Evolutionary conservation across 1,140 invertebrate species (phyloP).

Genomic region (Episyrphus balteatus): DNA sequence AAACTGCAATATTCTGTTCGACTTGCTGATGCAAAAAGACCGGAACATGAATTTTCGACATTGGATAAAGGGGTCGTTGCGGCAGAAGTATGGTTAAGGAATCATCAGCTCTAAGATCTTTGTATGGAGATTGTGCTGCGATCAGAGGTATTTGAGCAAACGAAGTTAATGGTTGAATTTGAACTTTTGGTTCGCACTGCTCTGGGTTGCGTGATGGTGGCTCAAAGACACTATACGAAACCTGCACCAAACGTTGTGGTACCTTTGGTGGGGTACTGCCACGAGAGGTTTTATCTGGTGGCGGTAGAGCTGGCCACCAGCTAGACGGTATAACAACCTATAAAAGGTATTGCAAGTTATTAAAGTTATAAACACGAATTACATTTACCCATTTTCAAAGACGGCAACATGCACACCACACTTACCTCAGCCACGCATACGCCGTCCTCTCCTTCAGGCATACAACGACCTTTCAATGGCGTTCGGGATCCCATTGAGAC

Average conservation of each 20-base stretch:
- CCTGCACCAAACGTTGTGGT: conserved; percentile 58
- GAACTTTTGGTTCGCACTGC: conserved; percentile 59
- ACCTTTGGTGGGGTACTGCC: conserved; percentile 47
- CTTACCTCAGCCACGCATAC: conserved; percentile 68
- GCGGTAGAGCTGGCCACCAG: conserved; percentile 62
- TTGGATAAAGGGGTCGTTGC: conserved; percentile 72
- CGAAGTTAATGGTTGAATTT: conserved; percentile 51
- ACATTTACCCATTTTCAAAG: neutral
- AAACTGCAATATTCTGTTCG: conserved; percentile 55
- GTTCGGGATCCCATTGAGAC: conserved; percentile 47
- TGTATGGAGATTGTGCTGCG: conserved; percentile 64
- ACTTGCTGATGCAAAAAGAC: conserved; percentile 64
- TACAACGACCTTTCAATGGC: conserved; percentile 68
- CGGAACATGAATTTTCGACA: conserved; percentile 75
- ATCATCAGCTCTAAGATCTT: conserved; percentile 68
- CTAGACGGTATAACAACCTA: conserved; percentile 57
- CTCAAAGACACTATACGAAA: conserved; percentile 74
- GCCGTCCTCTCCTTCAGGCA: conserved; percentile 76
- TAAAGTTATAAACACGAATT: too few relatives aligned
- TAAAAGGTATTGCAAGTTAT: neutral
- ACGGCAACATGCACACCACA: too few relatives aligned
- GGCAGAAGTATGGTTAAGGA: conserved; percentile 75
- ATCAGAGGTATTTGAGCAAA: conserved; percentile 52
- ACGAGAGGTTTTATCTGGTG: conserved; percentile 45
- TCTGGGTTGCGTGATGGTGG: conserved; percentile 53